Conservation (phyloP, 1,140 invertebrate genomes). For the Heliconius hewitsoni region DNA sequence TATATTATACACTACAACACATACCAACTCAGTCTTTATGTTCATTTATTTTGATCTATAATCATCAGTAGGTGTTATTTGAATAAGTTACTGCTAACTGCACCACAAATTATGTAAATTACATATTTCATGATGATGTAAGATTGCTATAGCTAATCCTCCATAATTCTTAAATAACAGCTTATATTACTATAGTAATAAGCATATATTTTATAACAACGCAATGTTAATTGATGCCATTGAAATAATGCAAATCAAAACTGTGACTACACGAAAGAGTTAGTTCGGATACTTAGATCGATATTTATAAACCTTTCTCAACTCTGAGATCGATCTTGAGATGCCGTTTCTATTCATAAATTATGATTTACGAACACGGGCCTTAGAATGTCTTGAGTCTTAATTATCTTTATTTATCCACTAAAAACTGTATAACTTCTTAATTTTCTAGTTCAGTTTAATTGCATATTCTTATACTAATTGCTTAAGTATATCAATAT, state of each 20-base stretch:
- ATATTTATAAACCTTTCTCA: too few species aligned
- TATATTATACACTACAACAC: not conserved
- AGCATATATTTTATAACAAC: conserved; percentile 7
- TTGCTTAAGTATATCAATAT: too few species aligned
- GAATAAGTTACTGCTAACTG: not conserved
- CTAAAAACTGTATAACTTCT: too few species aligned
- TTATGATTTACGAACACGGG: too few species aligned
- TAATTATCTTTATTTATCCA: too few species aligned
- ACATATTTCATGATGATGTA: conserved; percentile 2
- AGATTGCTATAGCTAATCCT: conserved; percentile 5
- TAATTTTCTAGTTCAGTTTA: too few species aligned
- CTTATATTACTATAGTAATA: not conserved
- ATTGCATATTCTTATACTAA: too few species aligned
- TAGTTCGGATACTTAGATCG: too few species aligned
- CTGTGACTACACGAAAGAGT: too few species aligned
- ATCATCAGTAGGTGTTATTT: not conserved
- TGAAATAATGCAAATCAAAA: not conserved
- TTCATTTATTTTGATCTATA: not conserved
- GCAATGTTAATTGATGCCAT: not conserved
- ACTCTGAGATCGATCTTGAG: too few species aligned
- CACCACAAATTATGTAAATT: conserved; percentile 8
- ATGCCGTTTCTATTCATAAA: too few species aligned
- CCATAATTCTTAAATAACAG: conserved; percentile 8
- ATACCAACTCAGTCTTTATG: not conserved
- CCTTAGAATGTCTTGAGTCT: too few species aligned